phyloP scores from a whole-genome alignment of 2,113 vertebrate species.

The Cynopterus brachyotis region DNA sequence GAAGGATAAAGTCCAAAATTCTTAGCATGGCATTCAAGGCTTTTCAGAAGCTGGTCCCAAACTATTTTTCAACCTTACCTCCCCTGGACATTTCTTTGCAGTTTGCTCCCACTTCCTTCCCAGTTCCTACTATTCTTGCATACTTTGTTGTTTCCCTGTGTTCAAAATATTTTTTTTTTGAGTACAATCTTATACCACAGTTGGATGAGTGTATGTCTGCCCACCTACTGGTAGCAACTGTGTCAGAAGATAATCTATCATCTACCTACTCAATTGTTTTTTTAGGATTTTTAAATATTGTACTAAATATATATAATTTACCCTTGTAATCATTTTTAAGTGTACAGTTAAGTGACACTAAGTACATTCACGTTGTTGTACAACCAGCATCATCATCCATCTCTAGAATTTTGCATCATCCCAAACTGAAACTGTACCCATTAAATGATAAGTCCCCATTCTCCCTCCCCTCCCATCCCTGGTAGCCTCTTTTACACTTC shows the following conservation, averaged over 20 bases:
- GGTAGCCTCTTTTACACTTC: neutral
- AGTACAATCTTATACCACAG: neutral
- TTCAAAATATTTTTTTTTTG: neutral
- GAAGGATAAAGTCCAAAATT: neutral
- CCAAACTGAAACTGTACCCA: neutral
- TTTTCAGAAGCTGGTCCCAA: neutral
- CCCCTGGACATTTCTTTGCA: neutral
- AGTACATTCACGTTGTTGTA: neutral
- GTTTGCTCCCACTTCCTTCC: neutral
- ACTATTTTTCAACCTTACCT: neutral
- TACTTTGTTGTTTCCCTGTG: neutral
- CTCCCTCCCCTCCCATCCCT: neutral
- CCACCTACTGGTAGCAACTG: neutral
- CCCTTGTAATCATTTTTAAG: neutral
- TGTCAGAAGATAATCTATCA: neutral
- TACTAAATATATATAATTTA: constrained; percentile 4
- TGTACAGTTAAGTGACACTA: neutral
- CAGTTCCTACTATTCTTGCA: neutral
- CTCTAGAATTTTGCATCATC: neutral
- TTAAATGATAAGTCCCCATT: neutral
- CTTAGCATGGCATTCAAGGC: neutral
- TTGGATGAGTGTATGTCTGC: neutral
- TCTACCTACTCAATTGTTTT: neutral
- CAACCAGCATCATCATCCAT: neutral
- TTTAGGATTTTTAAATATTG: neutral